phyloP scores from a whole-genome alignment of 2,797 vertebrate genomes.

The Ptychadena robeensis region DNA sequence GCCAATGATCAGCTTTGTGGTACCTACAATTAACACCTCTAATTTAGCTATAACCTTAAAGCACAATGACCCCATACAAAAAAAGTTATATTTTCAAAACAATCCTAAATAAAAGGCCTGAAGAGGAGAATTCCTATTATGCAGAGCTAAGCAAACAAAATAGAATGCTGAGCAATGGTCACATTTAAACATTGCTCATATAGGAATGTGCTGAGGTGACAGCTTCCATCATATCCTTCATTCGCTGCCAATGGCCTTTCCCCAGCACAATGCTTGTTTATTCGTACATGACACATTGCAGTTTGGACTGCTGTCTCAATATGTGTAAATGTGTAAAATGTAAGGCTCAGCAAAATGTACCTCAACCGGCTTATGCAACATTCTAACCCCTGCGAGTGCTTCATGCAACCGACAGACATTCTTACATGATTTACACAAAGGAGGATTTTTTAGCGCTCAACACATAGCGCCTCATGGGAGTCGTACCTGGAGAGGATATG shows the following conservation, averaged over 20 bases:
- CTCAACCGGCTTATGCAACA: slow-evolving; percentile 11
- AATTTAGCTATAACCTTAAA: no score
- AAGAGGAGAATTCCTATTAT: background rate
- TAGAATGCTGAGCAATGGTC: slow-evolving; percentile 46
- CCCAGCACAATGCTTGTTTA: slow-evolving; percentile 27
- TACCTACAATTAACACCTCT: no score
- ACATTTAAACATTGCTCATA: slow-evolving; percentile 42
- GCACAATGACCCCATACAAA: no score
- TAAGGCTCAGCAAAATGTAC: slow-evolving; percentile 14
- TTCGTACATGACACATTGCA: slow-evolving; percentile 43
- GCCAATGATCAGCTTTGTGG: no score
- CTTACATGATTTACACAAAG: background rate
- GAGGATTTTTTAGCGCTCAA: background rate
- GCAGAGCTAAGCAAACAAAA: slow-evolving; percentile 24
- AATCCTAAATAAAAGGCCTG: background rate
- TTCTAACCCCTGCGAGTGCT: background rate
- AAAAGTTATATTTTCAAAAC: no score
- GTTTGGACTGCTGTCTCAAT: slow-evolving; percentile 33
- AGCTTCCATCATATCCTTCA: slow-evolving; percentile 13
- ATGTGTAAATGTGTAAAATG: slow-evolving; percentile 3
- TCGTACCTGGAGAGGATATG: no score
- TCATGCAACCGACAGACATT: background rate
- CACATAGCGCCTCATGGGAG: no score
- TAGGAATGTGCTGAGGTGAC: slow-evolving; percentile 44
- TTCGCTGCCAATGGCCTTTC: slow-evolving; percentile 19